Conservation (phyloP, 2,888 invertebrate species). For the Aproaerema taeniolella region DNA sequence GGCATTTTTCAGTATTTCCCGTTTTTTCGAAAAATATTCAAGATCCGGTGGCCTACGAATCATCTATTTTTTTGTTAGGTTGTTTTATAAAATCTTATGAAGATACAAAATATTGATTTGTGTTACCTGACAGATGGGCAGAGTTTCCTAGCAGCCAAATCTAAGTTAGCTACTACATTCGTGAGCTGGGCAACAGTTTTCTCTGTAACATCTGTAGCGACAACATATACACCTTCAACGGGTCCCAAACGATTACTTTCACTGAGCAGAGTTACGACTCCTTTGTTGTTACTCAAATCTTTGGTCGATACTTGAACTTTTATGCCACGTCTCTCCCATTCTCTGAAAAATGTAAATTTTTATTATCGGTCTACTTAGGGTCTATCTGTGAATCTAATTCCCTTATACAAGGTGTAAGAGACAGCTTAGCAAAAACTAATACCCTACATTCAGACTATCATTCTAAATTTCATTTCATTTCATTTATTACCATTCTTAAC, state of each 20-base stretch:
- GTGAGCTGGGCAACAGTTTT: conserved; percentile 14
- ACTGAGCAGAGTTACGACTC: conserved; percentile 21
- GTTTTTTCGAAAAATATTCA: too few relatives aligned
- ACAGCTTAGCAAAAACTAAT: too few relatives aligned
- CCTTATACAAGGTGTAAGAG: too few relatives aligned
- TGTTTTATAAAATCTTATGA: too few relatives aligned
- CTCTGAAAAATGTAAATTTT: conserved; percentile 16
- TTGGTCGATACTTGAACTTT: conserved; percentile 17
- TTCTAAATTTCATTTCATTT: too few relatives aligned
- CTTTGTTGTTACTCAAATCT: conserved; percentile 14
- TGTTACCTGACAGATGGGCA: conserved; percentile 32
- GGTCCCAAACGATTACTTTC: conserved; percentile 22
- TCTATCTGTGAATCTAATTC: not conserved
- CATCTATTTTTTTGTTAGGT: too few relatives aligned
- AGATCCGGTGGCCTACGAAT: too few relatives aligned
- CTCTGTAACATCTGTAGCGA: conserved; percentile 16
- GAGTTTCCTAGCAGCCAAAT: conserved; percentile 28
- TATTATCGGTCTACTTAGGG: too few relatives aligned
- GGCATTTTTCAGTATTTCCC: too few relatives aligned
- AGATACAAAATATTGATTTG: too few relatives aligned
- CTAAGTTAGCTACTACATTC: conserved; percentile 24
- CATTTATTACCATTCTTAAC: too few relatives aligned
- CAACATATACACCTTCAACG: conserved; percentile 31
- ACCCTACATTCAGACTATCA: not conserved
- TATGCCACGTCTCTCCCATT: conserved; percentile 26